Percentiles rank a stretch among this genome's conserved stretches.
phyloP scores from a whole-genome alignment of 2,113 vertebrate species.

The Macrotis lagotis region DNA sequence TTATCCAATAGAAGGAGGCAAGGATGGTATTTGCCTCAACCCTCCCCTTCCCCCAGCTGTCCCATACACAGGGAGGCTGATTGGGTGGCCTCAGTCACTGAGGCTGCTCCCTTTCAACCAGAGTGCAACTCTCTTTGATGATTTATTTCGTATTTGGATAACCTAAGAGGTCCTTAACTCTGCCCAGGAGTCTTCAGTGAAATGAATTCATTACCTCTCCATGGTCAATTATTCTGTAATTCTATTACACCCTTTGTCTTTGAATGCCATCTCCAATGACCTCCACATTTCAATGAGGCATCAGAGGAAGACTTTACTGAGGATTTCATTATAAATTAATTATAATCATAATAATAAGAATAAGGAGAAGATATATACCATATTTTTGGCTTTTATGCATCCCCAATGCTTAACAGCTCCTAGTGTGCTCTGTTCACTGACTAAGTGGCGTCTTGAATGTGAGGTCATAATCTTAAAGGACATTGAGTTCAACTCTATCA shows the following conservation, averaged over 20 bases:
- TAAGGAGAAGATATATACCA: neutral
- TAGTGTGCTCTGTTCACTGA: neutral
- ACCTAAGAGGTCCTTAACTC: slow-evolving; percentile 22
- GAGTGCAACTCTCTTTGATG: slow-evolving; percentile 57
- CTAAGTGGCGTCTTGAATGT: no score
- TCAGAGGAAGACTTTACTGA: neutral
- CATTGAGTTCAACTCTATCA: neutral
- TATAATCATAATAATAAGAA: neutral
- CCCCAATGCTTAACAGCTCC: neutral
- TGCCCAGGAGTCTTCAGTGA: neutral
- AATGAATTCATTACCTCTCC: neutral
- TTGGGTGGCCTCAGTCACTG: slow-evolving; percentile 35
- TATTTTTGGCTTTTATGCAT: neutral
- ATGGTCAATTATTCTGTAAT: neutral
- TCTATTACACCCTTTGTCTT: neutral
- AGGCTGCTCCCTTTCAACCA: slow-evolving; percentile 45
- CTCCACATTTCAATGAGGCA: neutral
- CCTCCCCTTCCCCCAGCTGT: neutral
- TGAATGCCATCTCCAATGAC: neutral
- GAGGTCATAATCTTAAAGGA: no score
- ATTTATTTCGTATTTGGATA: slow-evolving; percentile 71
- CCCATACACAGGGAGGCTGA: slow-evolving; percentile 21
- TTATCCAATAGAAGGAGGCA: slow-evolving; percentile 75
- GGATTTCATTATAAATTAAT: neutral
- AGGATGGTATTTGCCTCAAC: slow-evolving; percentile 38